Conservation (phyloP, 2,888 invertebrate species). For the Thalpophila matura region DNA sequence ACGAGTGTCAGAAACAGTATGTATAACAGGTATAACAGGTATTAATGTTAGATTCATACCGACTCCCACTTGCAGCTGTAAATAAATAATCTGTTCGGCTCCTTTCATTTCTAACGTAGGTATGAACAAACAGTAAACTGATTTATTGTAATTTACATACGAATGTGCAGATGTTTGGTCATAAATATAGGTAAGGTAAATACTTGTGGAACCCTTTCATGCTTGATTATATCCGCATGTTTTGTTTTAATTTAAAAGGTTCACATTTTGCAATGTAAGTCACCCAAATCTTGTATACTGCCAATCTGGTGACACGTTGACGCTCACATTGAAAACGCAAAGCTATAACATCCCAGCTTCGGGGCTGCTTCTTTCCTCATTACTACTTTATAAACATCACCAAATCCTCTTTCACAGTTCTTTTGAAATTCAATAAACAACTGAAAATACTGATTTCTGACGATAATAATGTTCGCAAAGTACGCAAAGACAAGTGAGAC, state of each 20-base stretch:
- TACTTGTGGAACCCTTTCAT: constrained; percentile 44
- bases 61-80: constrained; percentile 68
- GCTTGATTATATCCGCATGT: constrained; percentile 32
- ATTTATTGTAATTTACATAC: constrained; percentile 64
- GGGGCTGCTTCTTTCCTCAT: constrained; percentile 71
- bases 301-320: constrained; percentile 45
- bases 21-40: constrained; percentile 68
- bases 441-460: constrained; percentile 84
- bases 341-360: constrained; percentile 40
- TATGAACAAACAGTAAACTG: constrained; percentile 67
- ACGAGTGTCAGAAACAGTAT: constrained; percentile 81
- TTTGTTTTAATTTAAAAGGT: constrained; percentile 41
- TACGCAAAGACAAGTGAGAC: constrained; percentile 81
- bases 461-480: constrained; percentile 82
- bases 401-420: constrained; percentile 80
- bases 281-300: constrained; percentile 30
- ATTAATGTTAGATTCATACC: constrained; percentile 72
- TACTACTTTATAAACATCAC: constrained; percentile 79
- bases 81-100: constrained; percentile 73
- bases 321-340: constrained; percentile 31
- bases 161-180: constrained; percentile 63
- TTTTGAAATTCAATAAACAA: constrained; percentile 84
- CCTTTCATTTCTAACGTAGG: constrained; percentile 70
- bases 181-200: constrained; percentile 61
- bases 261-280: constrained; percentile 34